These are phyloP conservation scores for Laupala kohalensis DNA, from an alignment of 1,140 invertebrate species.

Conservation along the genomic window DNA sequence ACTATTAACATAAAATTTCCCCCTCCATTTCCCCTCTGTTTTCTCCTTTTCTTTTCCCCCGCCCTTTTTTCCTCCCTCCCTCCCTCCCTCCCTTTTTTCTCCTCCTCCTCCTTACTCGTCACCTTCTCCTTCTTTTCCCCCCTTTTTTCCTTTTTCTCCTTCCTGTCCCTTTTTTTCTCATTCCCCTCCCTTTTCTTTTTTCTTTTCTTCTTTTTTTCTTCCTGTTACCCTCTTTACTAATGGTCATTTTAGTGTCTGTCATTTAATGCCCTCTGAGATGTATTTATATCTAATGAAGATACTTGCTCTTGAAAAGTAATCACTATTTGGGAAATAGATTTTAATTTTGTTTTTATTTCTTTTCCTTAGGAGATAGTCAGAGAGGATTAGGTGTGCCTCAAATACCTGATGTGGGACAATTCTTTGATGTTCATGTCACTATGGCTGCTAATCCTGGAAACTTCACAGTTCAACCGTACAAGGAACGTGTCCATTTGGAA, in stretches of 20 bases:
- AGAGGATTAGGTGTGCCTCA: slow-evolving; percentile 21
- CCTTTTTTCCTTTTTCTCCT: neutral
- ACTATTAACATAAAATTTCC: neutral
- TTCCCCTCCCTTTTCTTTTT: neutral
- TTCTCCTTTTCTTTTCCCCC: neutral
- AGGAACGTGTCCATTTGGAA: slow-evolving; percentile 21
- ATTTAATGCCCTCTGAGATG: too few relatives aligned
- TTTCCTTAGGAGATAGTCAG: neutral
- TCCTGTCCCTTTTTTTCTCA: neutral
- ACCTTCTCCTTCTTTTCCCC: neutral
- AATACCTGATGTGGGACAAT: slow-evolving; percentile 28
- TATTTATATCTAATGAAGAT: neutral
- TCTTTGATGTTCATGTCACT: slow-evolving; percentile 41
- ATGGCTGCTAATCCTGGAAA: slow-evolving; percentile 44
- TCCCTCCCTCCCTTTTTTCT: neutral
- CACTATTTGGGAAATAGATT: neutral
- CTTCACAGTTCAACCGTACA: slow-evolving; percentile 29
- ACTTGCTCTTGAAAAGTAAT: neutral
- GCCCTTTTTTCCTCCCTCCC: neutral
- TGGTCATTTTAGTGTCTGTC: too few relatives aligned
- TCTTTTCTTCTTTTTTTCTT: too few relatives aligned
- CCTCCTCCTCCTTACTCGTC: neutral
- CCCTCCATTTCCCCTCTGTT: neutral
- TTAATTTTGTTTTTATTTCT: neutral
- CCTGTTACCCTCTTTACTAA: too few relatives aligned